Evolutionary conservation across 2,888 invertebrate genomes (phyloP).

Genomic region (Eupsilia transversa): DNA sequence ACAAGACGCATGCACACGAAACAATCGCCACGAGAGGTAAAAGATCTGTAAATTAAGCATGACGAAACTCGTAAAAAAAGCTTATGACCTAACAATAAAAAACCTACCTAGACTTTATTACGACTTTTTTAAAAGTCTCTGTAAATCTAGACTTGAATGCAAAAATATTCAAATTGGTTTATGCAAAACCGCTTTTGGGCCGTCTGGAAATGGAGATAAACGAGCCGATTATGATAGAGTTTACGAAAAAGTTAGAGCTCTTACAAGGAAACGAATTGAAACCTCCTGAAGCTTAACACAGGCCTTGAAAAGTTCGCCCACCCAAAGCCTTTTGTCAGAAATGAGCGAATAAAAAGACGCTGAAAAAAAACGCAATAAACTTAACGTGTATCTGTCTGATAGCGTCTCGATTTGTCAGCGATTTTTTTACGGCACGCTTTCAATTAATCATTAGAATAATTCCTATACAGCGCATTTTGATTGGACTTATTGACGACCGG

Average conservation of each 20-base stretch:
- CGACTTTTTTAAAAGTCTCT: constrained; percentile 69
- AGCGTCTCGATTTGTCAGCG: constrained; percentile 85
- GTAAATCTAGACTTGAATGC: constrained; percentile 72
- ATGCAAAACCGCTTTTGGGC: constrained; percentile 70
- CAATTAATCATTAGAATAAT: constrained; percentile 83
- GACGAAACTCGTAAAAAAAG: constrained; percentile 71
- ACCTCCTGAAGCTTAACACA: constrained; percentile 84
- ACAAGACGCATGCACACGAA: constrained; percentile 72
- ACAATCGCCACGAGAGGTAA: constrained; percentile 73
- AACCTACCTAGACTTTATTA: constrained; percentile 73
- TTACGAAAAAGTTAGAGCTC: constrained; percentile 59
- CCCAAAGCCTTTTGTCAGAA: constrained; percentile 82
- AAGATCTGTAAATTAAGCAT: constrained; percentile 73
- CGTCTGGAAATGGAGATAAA: constrained; percentile 60
- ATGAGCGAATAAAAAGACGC: constrained; percentile 73
- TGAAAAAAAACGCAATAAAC: constrained; percentile 80
- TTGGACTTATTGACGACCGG: constrained; percentile 77
- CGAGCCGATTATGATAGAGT: constrained; percentile 60
- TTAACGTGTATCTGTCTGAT: constrained; percentile 76
- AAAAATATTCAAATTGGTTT: constrained; percentile 76
- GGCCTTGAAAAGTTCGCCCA: constrained; percentile 88
- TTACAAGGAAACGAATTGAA: constrained; percentile 68
- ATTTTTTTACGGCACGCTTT: constrained; percentile 80
- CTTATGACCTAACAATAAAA: constrained; percentile 68
- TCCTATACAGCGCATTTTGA: constrained; percentile 76